phyloP scores from a whole-genome alignment of 1,140 invertebrate species.

The Sesamia nonagrioides region DNA sequence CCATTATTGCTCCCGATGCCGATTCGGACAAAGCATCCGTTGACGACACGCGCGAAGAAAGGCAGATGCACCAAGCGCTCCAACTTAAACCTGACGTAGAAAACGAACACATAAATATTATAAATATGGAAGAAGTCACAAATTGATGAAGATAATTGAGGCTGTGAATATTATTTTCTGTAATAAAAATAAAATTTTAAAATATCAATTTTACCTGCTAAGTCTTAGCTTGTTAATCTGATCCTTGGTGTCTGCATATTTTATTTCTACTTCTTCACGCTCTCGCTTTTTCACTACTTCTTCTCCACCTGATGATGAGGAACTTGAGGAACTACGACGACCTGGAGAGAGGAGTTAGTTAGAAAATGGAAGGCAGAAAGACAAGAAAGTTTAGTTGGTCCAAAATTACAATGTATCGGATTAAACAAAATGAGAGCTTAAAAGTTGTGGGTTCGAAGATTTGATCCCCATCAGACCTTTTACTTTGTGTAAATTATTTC shows the following conservation, averaged over 20 bases:
- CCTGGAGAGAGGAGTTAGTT: constrained; percentile 45
- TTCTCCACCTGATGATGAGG: constrained; percentile 69
- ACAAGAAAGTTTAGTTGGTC: too few relatives aligned
- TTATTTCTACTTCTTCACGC: constrained; percentile 68
- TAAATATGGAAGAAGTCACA: background rate
- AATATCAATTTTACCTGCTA: constrained; percentile 90
- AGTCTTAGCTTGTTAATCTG: constrained; percentile 96
- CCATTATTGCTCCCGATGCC: constrained; percentile 97
- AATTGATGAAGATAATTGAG: too few relatives aligned
- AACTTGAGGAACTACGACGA: constrained; percentile 69
- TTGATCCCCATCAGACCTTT: too few relatives aligned
- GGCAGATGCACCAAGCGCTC: constrained; percentile 98
- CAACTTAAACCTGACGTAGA: constrained; percentile 92
- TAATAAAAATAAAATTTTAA: too few relatives aligned
- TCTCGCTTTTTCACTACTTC: constrained; percentile 66
- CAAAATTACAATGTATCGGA: too few relatives aligned
- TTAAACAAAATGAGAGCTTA: too few relatives aligned
- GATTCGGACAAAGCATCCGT: constrained; percentile 98
- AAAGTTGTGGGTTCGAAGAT: too few relatives aligned
- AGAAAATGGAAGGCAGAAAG: too few relatives aligned
- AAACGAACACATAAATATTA: too few relatives aligned
- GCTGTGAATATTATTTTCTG: too few relatives aligned
- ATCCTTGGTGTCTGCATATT: constrained; percentile 91
- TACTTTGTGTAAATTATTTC: too few relatives aligned
- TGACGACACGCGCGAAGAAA: constrained; percentile 96